phyloP scores from a whole-genome alignment of 1,140 invertebrate genomes.

The Pemphigus obesinymphae region DNA sequence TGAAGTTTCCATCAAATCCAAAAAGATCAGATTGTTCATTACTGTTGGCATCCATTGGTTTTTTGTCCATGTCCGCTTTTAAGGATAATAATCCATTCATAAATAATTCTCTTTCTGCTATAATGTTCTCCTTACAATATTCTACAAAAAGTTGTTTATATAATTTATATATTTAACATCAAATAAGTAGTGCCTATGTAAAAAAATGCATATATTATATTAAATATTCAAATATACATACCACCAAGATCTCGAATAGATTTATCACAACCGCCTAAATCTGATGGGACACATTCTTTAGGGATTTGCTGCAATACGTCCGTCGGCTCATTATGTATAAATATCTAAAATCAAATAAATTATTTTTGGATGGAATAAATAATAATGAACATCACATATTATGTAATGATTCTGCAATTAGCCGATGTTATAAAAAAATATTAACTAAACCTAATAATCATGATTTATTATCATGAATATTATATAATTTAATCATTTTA shows the following conservation, averaged over 20 bases:
- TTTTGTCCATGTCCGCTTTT: slow-evolving; percentile 24
- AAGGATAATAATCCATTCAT: slow-evolving; percentile 9
- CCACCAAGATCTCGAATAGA: not conserved
- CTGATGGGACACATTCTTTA: slow-evolving; percentile 7
- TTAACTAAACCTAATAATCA: too few species aligned
- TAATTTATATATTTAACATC: too few species aligned
- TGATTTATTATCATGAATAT: too few species aligned
- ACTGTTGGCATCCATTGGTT: not conserved
- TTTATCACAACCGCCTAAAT: not conserved
- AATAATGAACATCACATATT: too few species aligned
- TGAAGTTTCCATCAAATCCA: slow-evolving; percentile 18
- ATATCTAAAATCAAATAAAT: not conserved
- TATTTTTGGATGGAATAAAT: not conserved
- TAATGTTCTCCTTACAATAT: not conserved
- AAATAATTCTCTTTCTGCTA: slow-evolving; percentile 14
- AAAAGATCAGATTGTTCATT: slow-evolving; percentile 8
- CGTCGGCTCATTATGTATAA: not conserved
- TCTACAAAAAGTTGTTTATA: not conserved
- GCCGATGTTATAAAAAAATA: too few species aligned
- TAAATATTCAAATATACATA: not conserved
- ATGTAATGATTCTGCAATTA: too few species aligned
- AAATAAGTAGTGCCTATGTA: too few species aligned
- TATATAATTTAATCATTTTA: too few species aligned
- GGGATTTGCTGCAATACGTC: not conserved
- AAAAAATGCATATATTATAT: not conserved